A percentile compares a stretch with the other conserved stretches of the same genome.
Evolutionary conservation across 2,888 invertebrate species (phyloP).

Genomic region (Sarcophaga subvicina): DNA sequence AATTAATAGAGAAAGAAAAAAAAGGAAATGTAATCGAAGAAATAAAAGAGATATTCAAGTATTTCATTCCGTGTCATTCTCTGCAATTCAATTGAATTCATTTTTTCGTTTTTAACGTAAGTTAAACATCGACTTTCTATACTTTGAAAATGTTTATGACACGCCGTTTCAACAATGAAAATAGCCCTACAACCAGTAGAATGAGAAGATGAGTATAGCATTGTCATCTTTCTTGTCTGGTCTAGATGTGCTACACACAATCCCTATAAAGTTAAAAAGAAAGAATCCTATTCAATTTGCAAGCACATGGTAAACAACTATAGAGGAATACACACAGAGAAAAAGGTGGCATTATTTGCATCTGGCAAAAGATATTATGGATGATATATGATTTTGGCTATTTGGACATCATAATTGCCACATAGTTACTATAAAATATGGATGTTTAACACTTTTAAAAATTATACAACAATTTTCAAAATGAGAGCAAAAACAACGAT

Average conservation of each 20-base stretch:
- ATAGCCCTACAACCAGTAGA: background rate
- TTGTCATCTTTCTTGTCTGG: conserved; percentile 6
- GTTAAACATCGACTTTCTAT: conserved; percentile 38
- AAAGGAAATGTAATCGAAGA: background rate
- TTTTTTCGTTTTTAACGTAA: background rate
- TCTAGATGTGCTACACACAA: conserved; percentile 11
- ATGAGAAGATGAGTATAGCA: background rate
- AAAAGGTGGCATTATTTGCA: background rate
- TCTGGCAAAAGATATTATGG: too few relatives aligned
- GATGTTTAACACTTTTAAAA: too few relatives aligned
- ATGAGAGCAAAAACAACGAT: too few relatives aligned
- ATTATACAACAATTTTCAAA: too few relatives aligned
- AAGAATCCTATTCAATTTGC: conserved; percentile 22
- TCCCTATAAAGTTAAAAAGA: conserved; percentile 7
- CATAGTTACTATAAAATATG: too few relatives aligned
- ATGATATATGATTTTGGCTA: too few relatives aligned
- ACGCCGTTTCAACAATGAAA: background rate
- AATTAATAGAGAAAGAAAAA: background rate
- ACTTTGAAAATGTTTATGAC: conserved; percentile 43
- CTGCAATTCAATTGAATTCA: background rate
- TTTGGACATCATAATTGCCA: too few relatives aligned
- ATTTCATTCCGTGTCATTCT: background rate
- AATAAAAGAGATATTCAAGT: conserved; percentile 13
- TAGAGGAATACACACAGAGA: background rate
- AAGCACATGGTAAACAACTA: conserved; percentile 34